phyloP scores from a whole-genome alignment of 1,140 invertebrate species.

The Drosophila willistoni region DNA sequence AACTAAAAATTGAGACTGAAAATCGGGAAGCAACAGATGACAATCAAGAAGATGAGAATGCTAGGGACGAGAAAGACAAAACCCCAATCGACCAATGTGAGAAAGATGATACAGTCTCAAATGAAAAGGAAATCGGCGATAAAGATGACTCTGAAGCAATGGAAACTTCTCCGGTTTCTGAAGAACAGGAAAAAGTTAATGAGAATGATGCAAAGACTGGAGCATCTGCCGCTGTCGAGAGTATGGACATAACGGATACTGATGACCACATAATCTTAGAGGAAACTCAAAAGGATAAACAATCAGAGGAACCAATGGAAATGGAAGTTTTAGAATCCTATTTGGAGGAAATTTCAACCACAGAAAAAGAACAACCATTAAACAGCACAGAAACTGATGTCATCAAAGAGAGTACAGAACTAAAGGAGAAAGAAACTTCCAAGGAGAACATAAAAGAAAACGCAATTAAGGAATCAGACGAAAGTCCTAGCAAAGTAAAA shows the following conservation, averaged over 20 bases:
- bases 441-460: background rate
- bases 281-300: background rate
- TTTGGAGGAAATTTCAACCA: background rate
- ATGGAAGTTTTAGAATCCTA: background rate
- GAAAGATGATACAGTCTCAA: background rate
- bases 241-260: background rate
- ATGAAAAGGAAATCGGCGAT: background rate
- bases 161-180: background rate
- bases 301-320: background rate
- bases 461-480: background rate
- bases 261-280: background rate
- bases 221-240: background rate
- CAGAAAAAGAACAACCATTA: conserved; percentile 2
- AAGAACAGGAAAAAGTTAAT: background rate
- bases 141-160: background rate
- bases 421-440: background rate
- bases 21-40: background rate
- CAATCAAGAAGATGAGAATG: background rate
- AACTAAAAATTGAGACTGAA: background rate
- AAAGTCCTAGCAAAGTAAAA: background rate
- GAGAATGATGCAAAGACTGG: background rate
- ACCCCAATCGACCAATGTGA: background rate
- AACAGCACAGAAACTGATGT: background rate
- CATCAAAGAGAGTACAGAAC: background rate
- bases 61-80: background rate